Evolutionary conservation across 2,113 vertebrate genomes (phyloP), one percentile per base, ranked within the genome.

Genomic region (Oryzias melastigma): DNA sequence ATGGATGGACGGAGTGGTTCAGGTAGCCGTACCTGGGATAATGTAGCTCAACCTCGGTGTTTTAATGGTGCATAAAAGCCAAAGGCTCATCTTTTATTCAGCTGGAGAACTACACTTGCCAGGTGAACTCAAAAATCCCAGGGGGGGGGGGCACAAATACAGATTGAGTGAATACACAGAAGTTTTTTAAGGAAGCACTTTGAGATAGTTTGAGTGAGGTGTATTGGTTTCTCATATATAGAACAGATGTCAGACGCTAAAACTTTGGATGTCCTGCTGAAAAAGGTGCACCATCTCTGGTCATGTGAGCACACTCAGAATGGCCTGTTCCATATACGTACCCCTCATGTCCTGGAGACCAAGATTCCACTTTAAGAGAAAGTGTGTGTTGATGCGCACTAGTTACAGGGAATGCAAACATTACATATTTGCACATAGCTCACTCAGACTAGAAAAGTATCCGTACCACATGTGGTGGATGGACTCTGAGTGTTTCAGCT

Each of bases 31-130:
- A 90, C 91, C 89, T 92, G 89, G 71, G 77, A 77, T 83, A 89
- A 86, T 87, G 80, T 76, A 79, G 58, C 68, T 41, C 14, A 41
- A 65, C 25, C 19, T 47, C 53, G 29, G 35, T 80, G 83, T 83
- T 91, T 85, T 91, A 90, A 91, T 90, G 88, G 91, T 73, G 40
- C 83, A 86, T 91, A 91, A 92, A 92, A 93, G 89, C 90, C 69
- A 22, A 14, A 47, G 41, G 35, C 81, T 89, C 84, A 90, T 91
- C 63, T 88, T 90, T 92, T 89, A 93, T 93, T 92, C 63, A 91
- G 59, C 29, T 70, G 15, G 56, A 62, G 75, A 72, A 76, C 59
- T 56, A 75, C 83, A 68, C 75, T 35, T 75, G 77, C 75, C 89
- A 89, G 88, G 90, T 91, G 78, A 88, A 86, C 62, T 73, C 75